Percentiles rank a stretch among this genome's conserved stretches.
Conservation (phyloP, 2,113 vertebrate species). For the Chrysochloris asiatica region DNA sequence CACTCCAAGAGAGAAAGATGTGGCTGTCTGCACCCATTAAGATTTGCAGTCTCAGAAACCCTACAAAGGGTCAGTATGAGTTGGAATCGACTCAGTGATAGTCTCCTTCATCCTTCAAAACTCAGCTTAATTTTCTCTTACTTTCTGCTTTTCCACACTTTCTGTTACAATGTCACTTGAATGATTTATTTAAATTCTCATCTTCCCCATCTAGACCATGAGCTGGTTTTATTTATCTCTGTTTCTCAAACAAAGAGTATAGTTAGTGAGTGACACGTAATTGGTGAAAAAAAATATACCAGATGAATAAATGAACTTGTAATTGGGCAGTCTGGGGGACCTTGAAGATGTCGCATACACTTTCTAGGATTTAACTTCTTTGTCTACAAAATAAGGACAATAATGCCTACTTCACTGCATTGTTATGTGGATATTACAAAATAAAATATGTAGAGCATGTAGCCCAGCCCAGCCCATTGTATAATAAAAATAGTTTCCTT, state of each 20-base stretch:
- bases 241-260: not conserved
- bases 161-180: not conserved
- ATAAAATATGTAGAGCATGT: not conserved
- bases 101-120: not conserved
- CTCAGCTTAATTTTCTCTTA: not conserved
- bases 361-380: conserved; percentile 8
- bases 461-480: not conserved
- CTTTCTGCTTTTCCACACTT: not conserved
- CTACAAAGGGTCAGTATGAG: too few relatives aligned
- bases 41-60: too few relatives aligned
- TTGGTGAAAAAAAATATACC: conserved; percentile 28
- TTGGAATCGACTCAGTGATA: too few relatives aligned
- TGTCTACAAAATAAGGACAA: not conserved
- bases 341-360: not conserved
- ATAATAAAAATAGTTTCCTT: not conserved
- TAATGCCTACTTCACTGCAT: not conserved
- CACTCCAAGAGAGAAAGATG: too few relatives aligned
- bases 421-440: not conserved
- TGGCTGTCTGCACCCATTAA: too few relatives aligned
- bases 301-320: conserved; percentile 4
- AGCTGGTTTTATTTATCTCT: not conserved
- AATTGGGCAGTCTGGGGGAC: not conserved
- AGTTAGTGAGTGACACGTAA: not conserved
- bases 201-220: not conserved
- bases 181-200: not conserved